Evolutionary conservation across 2,888 invertebrate species (phyloP), one percentile per base, ranked within the genome.

Genomic region (Amiota communis): DNA sequence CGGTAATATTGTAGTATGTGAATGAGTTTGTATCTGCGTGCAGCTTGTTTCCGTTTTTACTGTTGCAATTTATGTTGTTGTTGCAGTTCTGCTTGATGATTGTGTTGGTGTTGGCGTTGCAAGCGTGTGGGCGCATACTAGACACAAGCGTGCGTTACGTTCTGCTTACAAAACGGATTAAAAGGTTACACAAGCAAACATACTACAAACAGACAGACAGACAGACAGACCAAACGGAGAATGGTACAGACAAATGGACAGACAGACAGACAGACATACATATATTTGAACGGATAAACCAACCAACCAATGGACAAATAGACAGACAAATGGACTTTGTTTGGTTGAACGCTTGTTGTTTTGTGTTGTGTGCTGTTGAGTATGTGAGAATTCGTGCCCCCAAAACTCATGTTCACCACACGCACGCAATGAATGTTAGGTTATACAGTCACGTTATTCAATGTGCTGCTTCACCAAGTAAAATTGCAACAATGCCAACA

Each of bases 111-210:
- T 36, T 23, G 23, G 23, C 3, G 23, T 36, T 36, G 36, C 36
- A 36, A 36, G 36, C 36, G 36, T 36, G 36, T 36, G 36, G 17
- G 11, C 13, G 23, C 13, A 53, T 23, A n/a, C n/a, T n/a, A 12
- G 61, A 53, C 23, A 11, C 75, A 75, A 83, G 80, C 81, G 81
- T 83, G 85, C 86, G 85, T 86, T 83, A 78, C 79, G 83, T 83
- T 83, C 81, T 85, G 87, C 85, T 87, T 87, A 86, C 85, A 86
- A 87, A 87, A 85, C 86, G 86, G 86, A 86, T 87, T 87, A 87
- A 87, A 87, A 87, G 86, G 84, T 87, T 87, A 82, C 83, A 85
- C 83, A 83, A 84, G 85, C 67, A 47, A 59, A 17, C 9, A 10
- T 15, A 59, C 59, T 53, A 57, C 67, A 48, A 17, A 75, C 69